Percentiles rank a stretch among this genome's conserved stretches.
Evolutionary conservation across 2,797 vertebrate genomes (phyloP).

Genomic region (Sebastes diploproa): DNA sequence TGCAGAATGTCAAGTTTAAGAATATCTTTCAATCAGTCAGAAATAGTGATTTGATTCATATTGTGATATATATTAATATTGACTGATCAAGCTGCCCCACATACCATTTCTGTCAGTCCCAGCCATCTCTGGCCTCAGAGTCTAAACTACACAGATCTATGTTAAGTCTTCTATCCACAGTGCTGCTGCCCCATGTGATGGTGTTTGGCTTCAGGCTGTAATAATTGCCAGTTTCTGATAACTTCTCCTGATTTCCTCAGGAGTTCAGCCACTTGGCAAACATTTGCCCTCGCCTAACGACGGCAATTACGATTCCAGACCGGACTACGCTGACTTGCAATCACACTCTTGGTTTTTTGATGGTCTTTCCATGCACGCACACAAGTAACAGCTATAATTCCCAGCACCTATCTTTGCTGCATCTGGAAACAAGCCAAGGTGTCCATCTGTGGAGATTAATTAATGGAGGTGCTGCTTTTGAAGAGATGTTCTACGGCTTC

Average conservation of each 20-base stretch:
- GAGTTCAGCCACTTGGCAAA: slow-evolving; percentile 47
- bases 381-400: slow-evolving; percentile 26
- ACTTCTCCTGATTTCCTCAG: slow-evolving; percentile 33
- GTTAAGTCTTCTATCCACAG: neutral
- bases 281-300: slow-evolving; percentile 14
- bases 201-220: slow-evolving; percentile 26
- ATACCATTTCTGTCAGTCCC: neutral
- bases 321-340: slow-evolving; percentile 8
- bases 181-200: neutral
- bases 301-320: slow-evolving; percentile 41
- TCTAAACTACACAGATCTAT: neutral
- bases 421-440: slow-evolving; percentile 51
- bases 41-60: neutral
- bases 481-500: slow-evolving; percentile 48
- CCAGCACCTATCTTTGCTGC: slow-evolving; percentile 1
- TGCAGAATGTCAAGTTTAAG: neutral
- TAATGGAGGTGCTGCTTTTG: slow-evolving; percentile 49
- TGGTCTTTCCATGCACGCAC: slow-evolving; percentile 3
- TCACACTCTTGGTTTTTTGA: slow-evolving; percentile 12
- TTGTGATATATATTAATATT: neutral
- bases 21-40: neutral
- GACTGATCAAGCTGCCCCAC: neutral
- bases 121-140: neutral
- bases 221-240: slow-evolving; percentile 39
- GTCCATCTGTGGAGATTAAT: slow-evolving; percentile 66